Evolutionary conservation across 2,113 vertebrate species (phyloP).

Genomic region (Pontoporia blainvillei): DNA sequence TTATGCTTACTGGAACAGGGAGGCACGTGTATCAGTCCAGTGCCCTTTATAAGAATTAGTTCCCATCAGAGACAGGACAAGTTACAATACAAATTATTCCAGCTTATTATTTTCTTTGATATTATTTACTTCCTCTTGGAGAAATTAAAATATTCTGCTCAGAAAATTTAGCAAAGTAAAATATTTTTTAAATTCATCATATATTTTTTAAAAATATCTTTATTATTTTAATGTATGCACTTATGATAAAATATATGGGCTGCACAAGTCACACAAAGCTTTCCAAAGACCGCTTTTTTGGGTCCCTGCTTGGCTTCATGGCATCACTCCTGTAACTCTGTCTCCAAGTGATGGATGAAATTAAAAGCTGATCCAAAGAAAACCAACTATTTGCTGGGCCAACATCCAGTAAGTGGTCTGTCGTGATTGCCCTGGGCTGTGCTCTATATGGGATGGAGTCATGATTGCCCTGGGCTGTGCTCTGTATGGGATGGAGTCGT

Average conservation of each 20-base stretch:
- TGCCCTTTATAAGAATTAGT: conserved; percentile 26
- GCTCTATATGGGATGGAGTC: too few species aligned
- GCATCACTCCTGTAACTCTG: not conserved
- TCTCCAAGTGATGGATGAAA: rapidly evolving
- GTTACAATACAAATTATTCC: not conserved
- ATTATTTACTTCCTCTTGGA: not conserved
- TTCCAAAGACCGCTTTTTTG: not conserved
- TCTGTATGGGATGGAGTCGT: too few species aligned
- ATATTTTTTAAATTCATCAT: not conserved
- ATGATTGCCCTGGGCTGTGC: not conserved
- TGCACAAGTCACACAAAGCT: not conserved
- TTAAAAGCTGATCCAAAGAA: not conserved
- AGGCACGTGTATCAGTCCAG: not conserved
- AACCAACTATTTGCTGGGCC: not conserved
- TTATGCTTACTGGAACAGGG: not conserved
- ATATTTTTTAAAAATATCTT: not conserved
- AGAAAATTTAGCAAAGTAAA: conserved; percentile 6
- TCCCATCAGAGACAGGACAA: conserved; percentile 45
- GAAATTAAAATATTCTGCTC: not conserved
- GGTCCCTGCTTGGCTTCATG: not conserved
- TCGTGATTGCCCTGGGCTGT: not conserved
- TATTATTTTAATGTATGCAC: not conserved
- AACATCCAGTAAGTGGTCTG: not conserved
- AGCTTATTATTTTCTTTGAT: not conserved
- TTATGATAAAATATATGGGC: not conserved